Base-by-base conservation (phyloP, 2,797 vertebrate genomes). In the Anguilla pacifica region DNA sequence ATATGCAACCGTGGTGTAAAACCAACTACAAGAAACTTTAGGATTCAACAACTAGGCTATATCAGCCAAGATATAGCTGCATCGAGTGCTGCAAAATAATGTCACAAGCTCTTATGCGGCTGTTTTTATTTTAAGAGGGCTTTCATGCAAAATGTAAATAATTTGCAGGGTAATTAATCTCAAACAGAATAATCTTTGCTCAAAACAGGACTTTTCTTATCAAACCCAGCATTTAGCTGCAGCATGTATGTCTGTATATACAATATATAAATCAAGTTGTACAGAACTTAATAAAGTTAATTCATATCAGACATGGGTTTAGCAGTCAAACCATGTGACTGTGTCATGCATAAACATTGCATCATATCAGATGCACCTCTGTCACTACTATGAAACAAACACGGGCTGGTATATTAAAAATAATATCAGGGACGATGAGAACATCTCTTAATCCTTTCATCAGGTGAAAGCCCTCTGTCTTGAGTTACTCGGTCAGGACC, bases 241-340 rank as follows among this genome's bases (percentile, higher is more conserved):
- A 94, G 94, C 93, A 94, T 92, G 94, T 95, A 93, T 91, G 92
- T 72, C 9, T 31, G 70, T 77, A 77, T 77, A 43, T 43, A 77
- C 17, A 77, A 28, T 72, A 35, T 72, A 96, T 95, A 96, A 96
- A 96, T 95, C 96, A 96, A 96, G 95, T 96, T 95, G 94, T 95
- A 93, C 93, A 92, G 89, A 88, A 90, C 91, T 89, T 87, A 87
- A 46, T 46, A 85, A 61, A 87, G 49, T 53, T 31, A 72, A 57
- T 43, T 35, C 39, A 90, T 86, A 86, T 81, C 85, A 86, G 89
- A 86, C 51, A 53, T 53, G 51, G 51, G 11, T 53, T 53, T 83
- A 87, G 83, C 67, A 28, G 87, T 89, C 85, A 43, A 88, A 74
- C 83, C 17, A 72, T 85, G 82, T 39, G 46, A 84, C 51, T n/a